Percentiles rank a stretch among this genome's conserved stretches.
Conservation (phyloP, 2,113 vertebrate species). For the Peromyscus leucopus region DNA sequence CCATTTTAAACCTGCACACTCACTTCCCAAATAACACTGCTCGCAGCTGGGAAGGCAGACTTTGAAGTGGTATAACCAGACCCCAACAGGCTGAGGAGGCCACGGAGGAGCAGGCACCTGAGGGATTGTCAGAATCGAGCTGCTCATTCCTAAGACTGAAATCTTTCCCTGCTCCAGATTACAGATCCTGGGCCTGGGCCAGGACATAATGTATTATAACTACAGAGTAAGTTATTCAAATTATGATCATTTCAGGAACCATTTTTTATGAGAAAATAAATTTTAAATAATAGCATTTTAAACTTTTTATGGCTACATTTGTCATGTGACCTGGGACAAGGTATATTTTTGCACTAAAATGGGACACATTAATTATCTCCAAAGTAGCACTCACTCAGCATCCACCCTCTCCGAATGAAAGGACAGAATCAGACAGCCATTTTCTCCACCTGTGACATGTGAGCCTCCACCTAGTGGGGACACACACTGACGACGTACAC, state of each 20-base stretch:
- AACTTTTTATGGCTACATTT: conserved; percentile 81
- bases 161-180: conserved; percentile 7
- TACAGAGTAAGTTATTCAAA: conserved; percentile 77
- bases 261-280: conserved; percentile 84
- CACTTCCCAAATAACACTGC: background rate
- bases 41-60: conserved; percentile 1
- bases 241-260: conserved; percentile 81
- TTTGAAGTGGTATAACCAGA: background rate
- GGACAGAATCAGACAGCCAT: conserved; percentile 8
- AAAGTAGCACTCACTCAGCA: conserved; percentile 57
- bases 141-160: background rate
- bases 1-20: background rate
- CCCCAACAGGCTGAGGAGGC: background rate
- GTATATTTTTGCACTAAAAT: conserved; percentile 79
- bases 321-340: conserved; percentile 80
- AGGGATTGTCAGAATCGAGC: background rate
- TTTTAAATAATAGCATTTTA: conserved; percentile 83
- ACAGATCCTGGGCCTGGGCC: conserved; percentile 66
- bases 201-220: conserved; percentile 73
- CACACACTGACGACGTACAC: background rate
- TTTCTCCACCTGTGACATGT: background rate
- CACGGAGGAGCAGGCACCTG: background rate
- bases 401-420: conserved; percentile 43
- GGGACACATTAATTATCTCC: conserved; percentile 75
- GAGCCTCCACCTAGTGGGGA: background rate